Evolutionary conservation across 1,140 invertebrate species (phyloP), one percentile per base, ranked within the genome.

Genomic region (Nylanderia fulva): DNA sequence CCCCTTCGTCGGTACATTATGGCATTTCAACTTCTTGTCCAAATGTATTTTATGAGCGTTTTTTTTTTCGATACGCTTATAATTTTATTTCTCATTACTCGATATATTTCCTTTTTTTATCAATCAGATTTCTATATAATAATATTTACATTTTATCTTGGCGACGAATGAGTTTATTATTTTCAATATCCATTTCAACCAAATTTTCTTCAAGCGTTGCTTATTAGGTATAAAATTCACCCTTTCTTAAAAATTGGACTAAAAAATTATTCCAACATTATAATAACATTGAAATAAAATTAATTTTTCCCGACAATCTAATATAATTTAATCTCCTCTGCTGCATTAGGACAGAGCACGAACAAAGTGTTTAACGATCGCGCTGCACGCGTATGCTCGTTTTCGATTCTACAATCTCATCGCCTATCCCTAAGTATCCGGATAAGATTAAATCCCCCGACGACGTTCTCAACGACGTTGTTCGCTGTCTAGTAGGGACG

Each of bases 1-100:
- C 72, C 66, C 75, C 29, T 24, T 33, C 42, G 29, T 45, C 63
- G 83, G 93, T 93, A 92, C 92, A 89, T 93, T 93, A 93, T 93
- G 92, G 91, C 88, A 90, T 91, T 88, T 86, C 56, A 85, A 77
- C 83, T 90, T 87, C 85, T 83, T 80, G 75, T 68, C 56, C 60
- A 54, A 27, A 15, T 56, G n/a, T 8, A 13, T 48, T 64, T 68
- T 48, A 33, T 48, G n/a, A n/a, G n/a, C n/a, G n/a, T 61, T 60
- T 42, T 48, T 52, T 24, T 21, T 36, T 45, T 45, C 60, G 21
- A 58, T 24, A 36, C 21, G 2, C 5, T 42, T 39, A 24, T 29
- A 63, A 61, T 76, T 61, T 27, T 13, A 13, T 45, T n/a, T 29
- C 6, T 64, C 21, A 63, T 24, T 77, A 60, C 13, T 24, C 27